These are phyloP conservation scores for Busseola fusca DNA, from an alignment of 2,888 invertebrate species.

Conservation along the genomic window DNA sequence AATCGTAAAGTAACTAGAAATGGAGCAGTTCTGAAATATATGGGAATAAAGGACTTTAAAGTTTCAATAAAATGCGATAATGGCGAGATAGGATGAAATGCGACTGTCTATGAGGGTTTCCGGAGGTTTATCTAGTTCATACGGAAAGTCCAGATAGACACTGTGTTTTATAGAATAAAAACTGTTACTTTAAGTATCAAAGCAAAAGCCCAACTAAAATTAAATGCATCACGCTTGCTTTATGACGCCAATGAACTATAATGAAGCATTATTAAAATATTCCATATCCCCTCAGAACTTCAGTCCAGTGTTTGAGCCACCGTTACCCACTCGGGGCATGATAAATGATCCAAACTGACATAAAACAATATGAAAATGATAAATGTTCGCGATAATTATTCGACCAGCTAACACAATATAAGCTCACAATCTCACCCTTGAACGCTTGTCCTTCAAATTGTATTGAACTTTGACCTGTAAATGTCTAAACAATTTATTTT, in stretches of 20 bases:
- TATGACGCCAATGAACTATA: slow-evolving; percentile 1
- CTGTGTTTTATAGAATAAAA: slow-evolving; percentile 13
- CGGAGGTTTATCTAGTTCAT: slow-evolving; percentile 9
- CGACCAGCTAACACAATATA: slow-evolving; percentile 61
- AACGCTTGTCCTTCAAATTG: slow-evolving; percentile 35
- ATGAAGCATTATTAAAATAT: slow-evolving; percentile 46
- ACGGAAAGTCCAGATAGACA: slow-evolving; percentile 1
- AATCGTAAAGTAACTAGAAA: slow-evolving; percentile 52
- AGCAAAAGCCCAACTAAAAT: slow-evolving; percentile 5
- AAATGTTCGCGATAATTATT: slow-evolving; percentile 72
- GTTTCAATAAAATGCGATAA: slow-evolving; percentile 47
- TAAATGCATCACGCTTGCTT: neutral
- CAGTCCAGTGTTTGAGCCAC: slow-evolving; percentile 57
- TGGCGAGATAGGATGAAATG: slow-evolving; percentile 30
- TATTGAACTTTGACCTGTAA: slow-evolving; percentile 20
- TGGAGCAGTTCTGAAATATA: slow-evolving; percentile 47
- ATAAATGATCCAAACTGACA: slow-evolving; percentile 73
- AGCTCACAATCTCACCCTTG: slow-evolving; percentile 44
- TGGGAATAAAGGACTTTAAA: slow-evolving; percentile 42
- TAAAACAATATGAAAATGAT: slow-evolving; percentile 73
- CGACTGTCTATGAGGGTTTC: slow-evolving; percentile 32
- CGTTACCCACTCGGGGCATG: slow-evolving; percentile 68
- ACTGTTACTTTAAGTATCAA: neutral
- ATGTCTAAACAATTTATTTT: neutral
- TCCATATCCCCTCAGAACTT: slow-evolving; percentile 31